phyloP scores from a whole-genome alignment of 1,140 invertebrate genomes.

The Drosophila sechellia region DNA sequence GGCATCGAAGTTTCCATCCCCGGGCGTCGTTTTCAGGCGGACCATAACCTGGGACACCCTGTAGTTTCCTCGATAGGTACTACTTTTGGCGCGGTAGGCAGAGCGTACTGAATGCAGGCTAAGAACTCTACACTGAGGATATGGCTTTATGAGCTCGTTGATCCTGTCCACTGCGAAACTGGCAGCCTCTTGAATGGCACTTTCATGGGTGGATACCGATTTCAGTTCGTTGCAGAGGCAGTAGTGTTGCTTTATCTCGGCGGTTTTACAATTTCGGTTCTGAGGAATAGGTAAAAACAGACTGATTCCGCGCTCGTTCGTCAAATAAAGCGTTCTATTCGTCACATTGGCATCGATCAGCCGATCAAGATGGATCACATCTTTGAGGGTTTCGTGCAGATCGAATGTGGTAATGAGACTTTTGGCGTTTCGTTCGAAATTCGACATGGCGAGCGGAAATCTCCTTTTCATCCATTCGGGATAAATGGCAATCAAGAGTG shows the following conservation, averaged over 20 bases:
- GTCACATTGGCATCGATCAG: slow-evolving; percentile 61
- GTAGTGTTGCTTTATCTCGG: slow-evolving; percentile 70
- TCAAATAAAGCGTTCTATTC: slow-evolving; percentile 26
- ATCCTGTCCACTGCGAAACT: slow-evolving; percentile 29
- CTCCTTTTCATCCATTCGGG: slow-evolving; percentile 5
- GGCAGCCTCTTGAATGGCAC: slow-evolving; percentile 19
- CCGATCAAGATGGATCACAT: slow-evolving; percentile 86
- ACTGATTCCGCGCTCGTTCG: slow-evolving; percentile 87
- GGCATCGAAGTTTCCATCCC: slow-evolving; percentile 38
- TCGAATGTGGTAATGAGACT: slow-evolving; percentile 92
- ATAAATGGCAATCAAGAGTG: slow-evolving; percentile 18
- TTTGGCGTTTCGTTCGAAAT: slow-evolving; percentile 89
- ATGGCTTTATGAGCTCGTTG: slow-evolving; percentile 21
- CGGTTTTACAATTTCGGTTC: slow-evolving; percentile 89
- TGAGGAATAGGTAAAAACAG: slow-evolving; percentile 89
- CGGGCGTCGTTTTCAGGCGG: slow-evolving; percentile 21
- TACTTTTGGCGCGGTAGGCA: slow-evolving; percentile 85
- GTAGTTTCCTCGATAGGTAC: neutral
- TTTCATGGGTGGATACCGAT: neutral
- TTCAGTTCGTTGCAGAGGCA: slow-evolving; percentile 35
- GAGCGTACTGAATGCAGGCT: slow-evolving; percentile 40
- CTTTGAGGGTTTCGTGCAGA: slow-evolving; percentile 88
- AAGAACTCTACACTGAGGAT: slow-evolving; percentile 24
- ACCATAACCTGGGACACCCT: slow-evolving; percentile 23
- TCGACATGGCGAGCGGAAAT: slow-evolving; percentile 82